Conservation (phyloP, 2,888 invertebrate species). For the Parelbella ahira region DNA sequence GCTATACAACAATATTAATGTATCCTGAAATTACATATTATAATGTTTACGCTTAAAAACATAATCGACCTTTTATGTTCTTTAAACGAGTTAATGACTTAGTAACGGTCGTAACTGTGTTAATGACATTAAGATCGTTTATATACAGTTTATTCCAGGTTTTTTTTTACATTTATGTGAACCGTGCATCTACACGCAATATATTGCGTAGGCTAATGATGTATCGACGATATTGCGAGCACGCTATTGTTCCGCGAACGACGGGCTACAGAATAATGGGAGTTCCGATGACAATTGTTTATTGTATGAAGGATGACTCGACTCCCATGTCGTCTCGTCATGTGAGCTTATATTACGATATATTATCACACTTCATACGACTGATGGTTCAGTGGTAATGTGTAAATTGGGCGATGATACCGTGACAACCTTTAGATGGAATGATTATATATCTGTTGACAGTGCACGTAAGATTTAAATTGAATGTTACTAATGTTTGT, state of each 20-base stretch:
- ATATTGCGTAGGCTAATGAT: conserved; percentile 17
- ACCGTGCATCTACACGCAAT: conserved; percentile 9
- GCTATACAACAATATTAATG: no score
- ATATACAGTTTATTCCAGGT: conserved; percentile 3
- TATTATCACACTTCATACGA: no score
- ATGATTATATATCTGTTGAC: no score
- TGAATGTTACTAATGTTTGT: no score
- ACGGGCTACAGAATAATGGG: conserved; percentile 15
- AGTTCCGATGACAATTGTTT: conserved; percentile 20
- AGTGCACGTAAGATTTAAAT: no score
- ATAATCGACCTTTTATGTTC: no score
- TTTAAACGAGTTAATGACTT: no score
- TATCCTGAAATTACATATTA: no score
- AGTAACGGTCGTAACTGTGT: background rate
- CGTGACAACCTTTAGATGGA: no score
- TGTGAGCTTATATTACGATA: conserved; percentile 4
- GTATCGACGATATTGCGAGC: conserved; percentile 20
- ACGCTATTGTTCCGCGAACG: conserved; percentile 18
- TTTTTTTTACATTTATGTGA: conserved; percentile 9
- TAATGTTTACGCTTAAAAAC: no score
- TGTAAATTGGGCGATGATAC: no score
- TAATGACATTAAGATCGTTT: conserved; percentile 1
- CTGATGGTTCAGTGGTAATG: no score
- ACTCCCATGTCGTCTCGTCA: conserved; percentile 9
- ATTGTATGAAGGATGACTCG: conserved; percentile 13